These are phyloP conservation scores for Tetropium fuscum DNA, from an alignment of 2,888 invertebrate genomes.

Conservation along the genomic window DNA sequence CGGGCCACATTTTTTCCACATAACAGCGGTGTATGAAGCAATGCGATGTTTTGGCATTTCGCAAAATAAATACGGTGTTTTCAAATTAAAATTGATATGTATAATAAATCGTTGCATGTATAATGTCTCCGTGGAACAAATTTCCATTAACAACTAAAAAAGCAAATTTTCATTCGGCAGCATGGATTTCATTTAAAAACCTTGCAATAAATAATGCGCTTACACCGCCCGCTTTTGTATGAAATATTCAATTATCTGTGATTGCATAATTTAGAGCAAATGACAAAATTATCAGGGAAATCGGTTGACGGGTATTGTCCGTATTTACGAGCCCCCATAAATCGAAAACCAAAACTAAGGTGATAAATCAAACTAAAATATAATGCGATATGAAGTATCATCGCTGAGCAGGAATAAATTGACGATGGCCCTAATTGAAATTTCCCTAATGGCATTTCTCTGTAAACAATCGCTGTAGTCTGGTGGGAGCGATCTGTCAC, in stretches of 20 bases:
- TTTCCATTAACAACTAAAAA: constrained; percentile 32
- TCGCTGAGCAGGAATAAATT: constrained; percentile 40
- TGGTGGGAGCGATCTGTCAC: constrained; percentile 64
- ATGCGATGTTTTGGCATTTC: neutral
- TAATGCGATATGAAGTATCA: constrained; percentile 46
- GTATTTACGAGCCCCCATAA: constrained; percentile 11
- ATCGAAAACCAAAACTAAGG: constrained; percentile 28
- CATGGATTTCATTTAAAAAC: constrained; percentile 29
- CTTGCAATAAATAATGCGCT: constrained; percentile 31
- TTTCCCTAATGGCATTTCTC: constrained; percentile 66
- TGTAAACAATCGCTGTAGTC: constrained; percentile 62
- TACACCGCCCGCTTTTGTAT: constrained; percentile 32
- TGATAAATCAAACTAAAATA: constrained; percentile 37
- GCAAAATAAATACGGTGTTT: constrained; percentile 17
- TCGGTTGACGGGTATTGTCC: constrained; percentile 38
- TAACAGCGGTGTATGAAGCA: neutral
- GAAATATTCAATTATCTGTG: constrained; percentile 46
- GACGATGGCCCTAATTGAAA: constrained; percentile 62
- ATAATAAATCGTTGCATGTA: constrained; percentile 25
- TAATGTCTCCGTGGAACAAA: constrained; percentile 18
- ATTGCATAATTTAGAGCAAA: constrained; percentile 47
- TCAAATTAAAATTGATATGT: constrained; percentile 38
- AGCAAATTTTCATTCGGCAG: constrained; percentile 22
- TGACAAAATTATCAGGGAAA: constrained; percentile 45
- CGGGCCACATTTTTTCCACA: neutral